These are phyloP conservation scores for Sitobion miscanthi DNA, from an alignment of 1,140 invertebrate genomes.

Conservation along the genomic window DNA sequence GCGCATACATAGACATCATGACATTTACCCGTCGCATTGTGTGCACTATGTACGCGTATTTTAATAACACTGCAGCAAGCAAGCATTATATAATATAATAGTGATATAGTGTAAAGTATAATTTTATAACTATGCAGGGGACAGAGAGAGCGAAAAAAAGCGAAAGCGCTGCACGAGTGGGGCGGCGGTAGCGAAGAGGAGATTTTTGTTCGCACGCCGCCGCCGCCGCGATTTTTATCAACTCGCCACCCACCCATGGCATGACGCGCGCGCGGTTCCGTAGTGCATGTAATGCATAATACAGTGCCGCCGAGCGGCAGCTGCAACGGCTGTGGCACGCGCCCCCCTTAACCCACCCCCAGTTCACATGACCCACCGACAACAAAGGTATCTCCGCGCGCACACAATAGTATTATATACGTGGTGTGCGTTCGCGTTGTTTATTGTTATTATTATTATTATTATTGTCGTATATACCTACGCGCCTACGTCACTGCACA, in stretches of 20 bases:
- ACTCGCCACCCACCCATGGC: background rate
- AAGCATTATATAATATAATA: background rate
- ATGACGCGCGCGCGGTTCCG: background rate
- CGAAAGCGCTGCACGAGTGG: background rate
- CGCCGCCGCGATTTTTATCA: slow-evolving; percentile 22
- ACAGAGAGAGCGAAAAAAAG: background rate
- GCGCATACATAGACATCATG: background rate
- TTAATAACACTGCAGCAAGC: background rate
- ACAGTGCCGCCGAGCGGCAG: background rate
- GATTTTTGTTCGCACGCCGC: slow-evolving; percentile 22
- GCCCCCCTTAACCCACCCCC: background rate
- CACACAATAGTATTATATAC: background rate
- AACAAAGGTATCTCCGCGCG: slow-evolving; percentile 19
- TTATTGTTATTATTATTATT: background rate
- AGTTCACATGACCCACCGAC: background rate
- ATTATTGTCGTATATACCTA: background rate
- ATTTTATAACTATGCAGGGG: background rate
- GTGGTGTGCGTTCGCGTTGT: background rate
- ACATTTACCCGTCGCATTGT: background rate
- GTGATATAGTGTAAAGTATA: background rate
- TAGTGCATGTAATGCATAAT: background rate
- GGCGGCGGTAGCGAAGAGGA: background rate
- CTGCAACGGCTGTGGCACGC: slow-evolving; percentile 34
- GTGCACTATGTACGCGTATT: background rate
- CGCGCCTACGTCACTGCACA: background rate